Evolutionary conservation across 2,797 vertebrate genomes (phyloP).

Genomic region (Nyctalus aviator): DNA sequence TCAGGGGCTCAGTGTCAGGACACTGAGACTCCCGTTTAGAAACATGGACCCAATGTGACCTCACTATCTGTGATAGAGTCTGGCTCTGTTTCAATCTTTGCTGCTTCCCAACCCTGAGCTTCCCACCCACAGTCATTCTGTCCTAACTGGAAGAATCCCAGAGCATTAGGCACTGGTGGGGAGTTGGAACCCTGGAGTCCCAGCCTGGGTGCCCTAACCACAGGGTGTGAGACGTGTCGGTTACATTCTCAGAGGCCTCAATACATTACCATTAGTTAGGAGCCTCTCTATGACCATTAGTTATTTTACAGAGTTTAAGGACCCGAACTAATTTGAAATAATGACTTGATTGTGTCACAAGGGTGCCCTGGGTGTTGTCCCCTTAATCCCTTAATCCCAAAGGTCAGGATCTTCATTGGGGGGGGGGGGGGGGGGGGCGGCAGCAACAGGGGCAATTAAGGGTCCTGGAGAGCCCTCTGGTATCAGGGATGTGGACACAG

Average conservation of each 20-base stretch:
- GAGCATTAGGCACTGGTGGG: background rate
- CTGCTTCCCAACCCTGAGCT: background rate
- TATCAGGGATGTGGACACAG: background rate
- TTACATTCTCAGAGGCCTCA: background rate
- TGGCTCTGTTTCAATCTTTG: background rate
- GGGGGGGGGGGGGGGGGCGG: background rate
- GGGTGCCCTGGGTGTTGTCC: background rate
- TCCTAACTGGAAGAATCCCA: background rate
- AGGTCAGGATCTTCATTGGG: background rate
- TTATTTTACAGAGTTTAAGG: background rate
- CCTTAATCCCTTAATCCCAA: background rate
- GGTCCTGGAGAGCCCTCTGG: background rate
- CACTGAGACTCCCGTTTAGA: background rate
- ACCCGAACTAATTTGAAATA: background rate
- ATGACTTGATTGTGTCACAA: too few relatives aligned
- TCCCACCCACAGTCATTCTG: background rate
- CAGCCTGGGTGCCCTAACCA: too few relatives aligned
- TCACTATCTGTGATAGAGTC: background rate
- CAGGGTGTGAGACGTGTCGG: too few relatives aligned
- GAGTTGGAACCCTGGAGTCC: background rate
- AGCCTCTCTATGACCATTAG: background rate
- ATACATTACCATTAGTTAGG: background rate
- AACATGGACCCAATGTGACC: background rate
- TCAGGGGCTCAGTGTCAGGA: too few relatives aligned
- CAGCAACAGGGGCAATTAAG: background rate